These are phyloP conservation scores for Platichthys flesus DNA, from an alignment of 2,113 vertebrate species.

Conservation along the genomic window DNA sequence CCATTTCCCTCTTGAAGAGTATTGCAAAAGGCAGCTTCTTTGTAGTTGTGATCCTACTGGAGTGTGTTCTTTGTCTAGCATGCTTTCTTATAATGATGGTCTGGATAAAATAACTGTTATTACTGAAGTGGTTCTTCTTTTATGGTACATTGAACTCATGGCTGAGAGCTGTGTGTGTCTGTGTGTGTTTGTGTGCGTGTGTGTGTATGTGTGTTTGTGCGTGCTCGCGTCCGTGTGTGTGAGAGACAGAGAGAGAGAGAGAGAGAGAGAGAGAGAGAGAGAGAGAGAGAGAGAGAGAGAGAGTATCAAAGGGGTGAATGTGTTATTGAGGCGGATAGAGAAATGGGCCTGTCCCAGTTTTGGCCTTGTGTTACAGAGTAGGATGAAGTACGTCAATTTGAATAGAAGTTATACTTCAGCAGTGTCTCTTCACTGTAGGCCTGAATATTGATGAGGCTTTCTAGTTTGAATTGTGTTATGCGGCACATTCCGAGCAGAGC, in stretches of 20 bases:
- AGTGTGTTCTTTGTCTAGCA: conserved; percentile 61
- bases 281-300: neutral
- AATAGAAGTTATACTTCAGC: conserved; percentile 49
- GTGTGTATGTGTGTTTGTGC: no score
- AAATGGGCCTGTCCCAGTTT: conserved; percentile 64
- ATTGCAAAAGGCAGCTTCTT: conserved; percentile 50
- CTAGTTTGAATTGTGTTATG: conserved; percentile 29
- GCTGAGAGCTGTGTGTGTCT: conserved; percentile 38
- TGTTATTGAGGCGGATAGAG: conserved; percentile 42
- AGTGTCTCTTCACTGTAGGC: conserved; percentile 39
- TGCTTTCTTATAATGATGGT: conserved; percentile 56
- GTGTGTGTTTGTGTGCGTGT: conserved; percentile 17
- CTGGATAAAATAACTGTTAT: conserved; percentile 70
- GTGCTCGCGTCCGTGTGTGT: no score
- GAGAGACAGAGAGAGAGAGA: neutral
- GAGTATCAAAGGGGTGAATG: conserved; percentile 49
- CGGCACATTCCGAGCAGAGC: conserved; percentile 19
- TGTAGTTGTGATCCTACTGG: conserved; percentile 45
- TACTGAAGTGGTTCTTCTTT: conserved; percentile 66
- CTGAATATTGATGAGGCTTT: conserved; percentile 53
- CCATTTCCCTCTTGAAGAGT: conserved; percentile 49
- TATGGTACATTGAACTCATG: conserved; percentile 67
- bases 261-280: no score
- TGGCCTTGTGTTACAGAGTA: conserved; percentile 50
- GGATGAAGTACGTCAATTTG: conserved; percentile 61